Base-by-base conservation (phyloP, 2,797 vertebrate genomes). In the Ispidina lecontei region DNA sequence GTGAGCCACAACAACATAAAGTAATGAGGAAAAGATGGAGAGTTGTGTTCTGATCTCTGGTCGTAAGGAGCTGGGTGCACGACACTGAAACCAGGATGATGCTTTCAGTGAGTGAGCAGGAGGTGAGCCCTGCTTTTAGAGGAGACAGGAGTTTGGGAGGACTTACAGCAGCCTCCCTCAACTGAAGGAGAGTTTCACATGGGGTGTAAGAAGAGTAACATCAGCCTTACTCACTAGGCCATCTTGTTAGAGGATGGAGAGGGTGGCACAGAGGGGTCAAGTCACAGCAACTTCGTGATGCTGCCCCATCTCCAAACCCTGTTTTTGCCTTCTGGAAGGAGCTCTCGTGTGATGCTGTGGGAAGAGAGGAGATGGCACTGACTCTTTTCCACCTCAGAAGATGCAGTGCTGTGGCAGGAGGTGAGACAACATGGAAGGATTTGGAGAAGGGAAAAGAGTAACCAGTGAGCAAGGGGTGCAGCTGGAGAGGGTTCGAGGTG, bases 1-100 rank as follows among this genome's bases (percentile, higher is more conserved):
- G 0, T 31, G 56, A 84, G 41, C 55, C 28, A 69, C 2, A 77
- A 51, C 21, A 37, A 3, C 0, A 0, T 26, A 35, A 52, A 62
- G 12, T 6, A 52, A n/a, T 11, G 69, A 59, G 55, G 59, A 44
- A 15, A 52, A 64, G 17, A 8, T 3, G 15, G 51, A 46, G 80
- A 5, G 55, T 37, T 49, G 10, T 26, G 29, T 59, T 69, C 39
- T 59, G 28, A 9, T 70, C 28, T 55, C 37, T 49, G 58, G 33
- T n/a, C 8, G 1, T 6, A 29, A 58, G 43, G 59, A 77, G 46
- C 33, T 29, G 19, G 4, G 25, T 79, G 10, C 15, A 9, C 39
- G 35, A 0, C 0, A 1, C 44, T 29, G 8, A 62, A 47, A 18
- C 31, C 35, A 21, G n/a, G 2, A 21, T 31, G 39, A 4, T 55